Evolutionary conservation across 2,113 vertebrate species (phyloP), one percentile per base, ranked within the genome.

Genomic region (Monarcha castaneiventris): DNA sequence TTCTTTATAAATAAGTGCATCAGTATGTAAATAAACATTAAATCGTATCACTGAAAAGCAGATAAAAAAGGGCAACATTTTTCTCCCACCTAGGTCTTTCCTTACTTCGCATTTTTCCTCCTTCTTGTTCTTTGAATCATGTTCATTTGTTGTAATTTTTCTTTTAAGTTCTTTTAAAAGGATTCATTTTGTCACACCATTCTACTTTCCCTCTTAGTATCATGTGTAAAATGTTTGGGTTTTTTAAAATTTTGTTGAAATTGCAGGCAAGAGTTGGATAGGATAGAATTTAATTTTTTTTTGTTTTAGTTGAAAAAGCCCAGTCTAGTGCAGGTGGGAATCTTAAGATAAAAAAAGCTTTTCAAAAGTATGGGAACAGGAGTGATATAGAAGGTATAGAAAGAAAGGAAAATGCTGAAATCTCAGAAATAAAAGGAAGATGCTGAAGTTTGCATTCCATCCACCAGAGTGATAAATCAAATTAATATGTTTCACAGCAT

Each of bases 181-280:
- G 8, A 13, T 74, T 88, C 14, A 35, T 54, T 32, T 33, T 76
- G 9, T 73, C 35, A 56, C 17, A 55, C 4, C 9, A 23, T 49
- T 39, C 41, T 51, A n/a, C 32, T 92, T 89, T 69, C 21, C 6
- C 6, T 72, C 16, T 33, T 63, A 52, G 13, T 63, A 51, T 33
- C 6, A 18, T 0, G 0, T 9, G 7, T 22, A 37, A 74, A 80
- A 76, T 58, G 2, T 35, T 89, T 58, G 11, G 2, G 1, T 7
- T 16, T 39, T 62, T 23, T 9, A 3, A 13, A 52, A n/a, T 32
- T 62, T 51, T 37, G 5, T 72, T 66, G 32, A 68, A 91, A 92
- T 72, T 58, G 12, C 14, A 84, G 33, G 54, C 32, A 75, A 41
- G 64, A 32, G 11, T 48, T 59, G 23, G 20, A 76, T 14, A 66